phyloP scores from a whole-genome alignment of 2,113 vertebrate genomes.

The Mandrillus leucophaeus region DNA sequence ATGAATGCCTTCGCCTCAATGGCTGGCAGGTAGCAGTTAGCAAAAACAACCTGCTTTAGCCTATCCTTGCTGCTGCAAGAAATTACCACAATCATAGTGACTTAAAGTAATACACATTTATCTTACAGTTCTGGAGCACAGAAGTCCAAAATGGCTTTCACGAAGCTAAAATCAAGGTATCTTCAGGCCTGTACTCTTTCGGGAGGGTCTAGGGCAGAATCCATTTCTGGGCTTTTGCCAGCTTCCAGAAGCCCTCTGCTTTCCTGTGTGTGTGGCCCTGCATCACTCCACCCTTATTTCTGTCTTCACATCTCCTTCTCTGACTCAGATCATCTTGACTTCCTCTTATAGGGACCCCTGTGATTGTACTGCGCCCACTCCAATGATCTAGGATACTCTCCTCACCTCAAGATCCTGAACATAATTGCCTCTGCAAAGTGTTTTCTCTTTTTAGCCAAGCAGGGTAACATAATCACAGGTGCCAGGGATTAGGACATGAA shows the following conservation, averaged over 20 bases:
- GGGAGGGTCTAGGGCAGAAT: neutral
- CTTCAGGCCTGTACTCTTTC: neutral
- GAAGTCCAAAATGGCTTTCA: neutral
- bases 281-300: neutral
- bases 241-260: neutral
- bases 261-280: neutral
- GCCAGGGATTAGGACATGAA: neutral
- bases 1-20: neutral
- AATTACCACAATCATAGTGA: neutral
- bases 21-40: neutral
- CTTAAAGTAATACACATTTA: neutral
- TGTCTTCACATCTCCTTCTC: neutral
- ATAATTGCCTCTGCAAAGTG: neutral
- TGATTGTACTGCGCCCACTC: neutral
- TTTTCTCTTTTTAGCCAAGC: neutral
- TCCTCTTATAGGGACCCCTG: neutral
- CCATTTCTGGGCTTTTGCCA: too few species aligned
- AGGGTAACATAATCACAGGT: neutral
- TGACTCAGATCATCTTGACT: neutral
- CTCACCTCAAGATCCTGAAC: neutral
- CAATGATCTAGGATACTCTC: neutral
- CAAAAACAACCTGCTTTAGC: neutral
- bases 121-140: neutral
- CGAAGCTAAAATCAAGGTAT: neutral
- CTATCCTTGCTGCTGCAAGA: neutral